Base-by-base conservation (phyloP, 2,113 vertebrate species). In the Corythaeola cristata region DNA sequence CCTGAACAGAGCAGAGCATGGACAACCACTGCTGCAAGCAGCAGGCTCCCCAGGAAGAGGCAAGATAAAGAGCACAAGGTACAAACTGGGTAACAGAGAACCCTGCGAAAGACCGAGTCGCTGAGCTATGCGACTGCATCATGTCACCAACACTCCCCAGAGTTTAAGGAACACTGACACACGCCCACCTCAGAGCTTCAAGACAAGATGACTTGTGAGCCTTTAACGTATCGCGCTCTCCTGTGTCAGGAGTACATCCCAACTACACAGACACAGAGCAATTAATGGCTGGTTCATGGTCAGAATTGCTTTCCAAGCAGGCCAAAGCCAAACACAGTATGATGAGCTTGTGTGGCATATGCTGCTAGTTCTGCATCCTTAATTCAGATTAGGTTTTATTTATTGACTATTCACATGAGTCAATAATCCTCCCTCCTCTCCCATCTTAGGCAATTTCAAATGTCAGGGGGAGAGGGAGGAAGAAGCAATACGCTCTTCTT, bases 131-230 rank as follows among this genome's bases (percentile, higher is more conserved):
- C 23, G 64, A 68, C 44, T 68, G 22, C 39, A 81, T 67, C 2
- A 1, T 1, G 0, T 22, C 56, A 75, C 32, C 8, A 4, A 45
- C 45, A 41, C 6, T 7, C 8, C 11, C 1, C 1, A 56, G 39
- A 6, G 33, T 78, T 66, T 86, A 56, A 74, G 63, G 27, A 89
- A 37, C 49, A 39, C 32, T 23, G 45, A 63, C 35, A 67, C 15
- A 13, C 0, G 6, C 16, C 35, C 20, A 6, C 39, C 74, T 88
- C 35, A 2, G 44, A 85, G 41, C 56, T 79, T 53, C n/a, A 41
- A 39, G 88, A 73, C 35, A 84, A 33, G 41, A 62, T 2, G 12
- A 3, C 23, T 23, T 50, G 44, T 2, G 1, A 93, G 59, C 11
- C 21, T 68, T 67, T 49, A 72, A 89, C 4, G 4, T 11, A 64